Conservation (phyloP, 2,797 vertebrate genomes). For the Sorex maritimensis region DNA sequence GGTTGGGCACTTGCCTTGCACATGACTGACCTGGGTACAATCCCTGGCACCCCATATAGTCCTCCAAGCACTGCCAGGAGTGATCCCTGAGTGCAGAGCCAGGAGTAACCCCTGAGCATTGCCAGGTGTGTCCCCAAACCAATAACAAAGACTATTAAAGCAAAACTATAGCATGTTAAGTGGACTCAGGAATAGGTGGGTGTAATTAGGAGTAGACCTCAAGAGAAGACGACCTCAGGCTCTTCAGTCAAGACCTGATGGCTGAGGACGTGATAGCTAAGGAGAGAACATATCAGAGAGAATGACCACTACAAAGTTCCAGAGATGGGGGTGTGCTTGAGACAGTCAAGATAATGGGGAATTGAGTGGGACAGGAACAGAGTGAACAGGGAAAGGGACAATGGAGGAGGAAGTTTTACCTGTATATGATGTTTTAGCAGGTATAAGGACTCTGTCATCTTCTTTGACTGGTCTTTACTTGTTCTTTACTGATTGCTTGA, state of each 20-base stretch:
- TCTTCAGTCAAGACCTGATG: background rate
- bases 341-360: background rate
- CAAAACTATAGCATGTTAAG: background rate
- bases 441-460: background rate
- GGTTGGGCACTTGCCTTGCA: too few relatives aligned
- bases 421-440: too few relatives aligned
- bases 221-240: background rate
- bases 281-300: background rate
- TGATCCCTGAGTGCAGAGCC: too few relatives aligned
- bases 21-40: too few relatives aligned
- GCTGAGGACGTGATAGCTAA: background rate
- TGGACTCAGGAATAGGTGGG: background rate
- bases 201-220: background rate
- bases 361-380: background rate
- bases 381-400: background rate
- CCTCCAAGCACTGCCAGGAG: too few relatives aligned
- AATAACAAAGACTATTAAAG: background rate
- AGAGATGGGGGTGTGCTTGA: background rate
- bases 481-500: slow-evolving; percentile 18
- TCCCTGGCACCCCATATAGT: too few relatives aligned
- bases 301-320: background rate
- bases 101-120: too few relatives aligned
- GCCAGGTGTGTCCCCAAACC: too few relatives aligned
- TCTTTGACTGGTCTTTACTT: background rate
- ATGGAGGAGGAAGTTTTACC: background rate